Conservation (phyloP, 2,888 invertebrate species). For the Euphydryas editha region DNA sequence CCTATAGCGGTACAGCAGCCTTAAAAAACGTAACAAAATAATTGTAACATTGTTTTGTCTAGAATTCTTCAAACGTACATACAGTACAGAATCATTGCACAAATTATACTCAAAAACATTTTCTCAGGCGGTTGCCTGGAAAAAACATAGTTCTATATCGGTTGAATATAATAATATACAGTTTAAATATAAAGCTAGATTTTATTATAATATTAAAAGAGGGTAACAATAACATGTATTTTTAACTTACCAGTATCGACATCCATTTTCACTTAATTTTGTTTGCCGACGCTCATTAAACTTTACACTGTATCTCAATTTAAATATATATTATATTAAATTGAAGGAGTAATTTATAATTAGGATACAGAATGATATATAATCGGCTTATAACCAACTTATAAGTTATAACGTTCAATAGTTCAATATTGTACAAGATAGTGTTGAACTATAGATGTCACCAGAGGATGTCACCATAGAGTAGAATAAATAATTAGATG, state of each 20-base stretch:
- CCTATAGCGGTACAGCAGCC: no score
- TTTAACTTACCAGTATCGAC: slow-evolving; percentile 67
- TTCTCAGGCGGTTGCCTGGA: not conserved
- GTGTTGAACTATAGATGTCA: no score
- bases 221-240: slow-evolving; percentile 52
- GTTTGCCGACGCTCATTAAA: slow-evolving; percentile 4
- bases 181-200: no score
- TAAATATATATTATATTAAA: not conserved
- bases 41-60: no score
- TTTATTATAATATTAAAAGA: no score
- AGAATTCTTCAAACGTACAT: no score
- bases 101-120: no score
- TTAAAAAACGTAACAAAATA: no score
- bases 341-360: slow-evolving; percentile 18
- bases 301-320: not conserved
- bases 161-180: not conserved
- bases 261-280: slow-evolving; percentile 56
- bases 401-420: no score
- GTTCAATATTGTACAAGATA: not conserved
- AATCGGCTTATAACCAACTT: not conserved
- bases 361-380: not conserved
- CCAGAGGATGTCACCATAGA: no score
- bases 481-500: no score
- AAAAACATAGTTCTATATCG: not conserved
- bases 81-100: no score